Base-by-base conservation (phyloP, 53 echinoderm and acorn worm species). In the Glandiceps talaboti region DNA sequence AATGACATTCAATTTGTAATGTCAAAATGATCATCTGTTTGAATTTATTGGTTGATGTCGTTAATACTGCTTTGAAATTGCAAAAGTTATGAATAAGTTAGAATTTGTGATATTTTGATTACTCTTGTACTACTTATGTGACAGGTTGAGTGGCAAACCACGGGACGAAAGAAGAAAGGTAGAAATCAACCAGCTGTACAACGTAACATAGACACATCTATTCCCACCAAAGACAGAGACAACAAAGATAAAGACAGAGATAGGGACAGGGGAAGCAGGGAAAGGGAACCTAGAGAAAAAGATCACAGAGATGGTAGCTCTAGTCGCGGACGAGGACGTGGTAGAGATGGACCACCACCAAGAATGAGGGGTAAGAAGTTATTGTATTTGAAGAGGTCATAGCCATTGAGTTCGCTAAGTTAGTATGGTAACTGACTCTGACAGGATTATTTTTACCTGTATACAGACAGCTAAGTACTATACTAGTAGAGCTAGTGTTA, bases 71-170 rank as follows among this genome's bases (percentile, higher is more conserved):
- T n/a, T n/a, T n/a, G n/a, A n/a, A n/a, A n/a, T n/a, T n/a, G n/a
- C n/a, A n/a, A n/a, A n/a, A n/a, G n/a, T n/a, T n/a, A n/a, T n/a
- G n/a, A n/a, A n/a, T n/a, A n/a, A n/a, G n/a, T n/a, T n/a, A n/a
- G n/a, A n/a, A n/a, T n/a, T n/a, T n/a, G n/a, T n/a, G n/a, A n/a
- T n/a, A n/a, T n/a, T n/a, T n/a, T n/a, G n/a, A n/a, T n/a, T n/a
- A n/a, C n/a, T n/a, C n/a, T n/a, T n/a, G n/a, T n/a, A n/a, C n/a
- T n/a, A n/a, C n/a, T 45, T 6, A 45, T 25, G 0, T 78, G 30
- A 1, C 84, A 89, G 87, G 93, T 88, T 81, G 93, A 93, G 75
- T 99, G 99, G 99, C 91, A 91, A 77, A 99, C 93, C n/a, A 94
- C 85, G 76, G 81, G 90, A 78, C 86, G 88, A 74, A 91, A 91